phyloP scores from a whole-genome alignment of 2,888 invertebrate genomes.

The Perizoma affinitatum region DNA sequence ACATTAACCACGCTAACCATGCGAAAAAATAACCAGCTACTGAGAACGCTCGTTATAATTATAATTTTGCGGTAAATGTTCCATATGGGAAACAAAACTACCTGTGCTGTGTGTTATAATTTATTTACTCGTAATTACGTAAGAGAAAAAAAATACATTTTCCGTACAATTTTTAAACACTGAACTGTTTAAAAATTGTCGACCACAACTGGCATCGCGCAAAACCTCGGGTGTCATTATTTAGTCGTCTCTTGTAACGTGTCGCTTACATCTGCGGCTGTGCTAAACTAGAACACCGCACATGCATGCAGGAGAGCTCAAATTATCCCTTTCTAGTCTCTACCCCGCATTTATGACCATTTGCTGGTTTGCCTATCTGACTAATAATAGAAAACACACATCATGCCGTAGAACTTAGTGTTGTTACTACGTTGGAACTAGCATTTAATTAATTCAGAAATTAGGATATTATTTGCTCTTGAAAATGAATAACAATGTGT shows the following conservation, averaged over 20 bases:
- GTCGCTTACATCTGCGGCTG: constrained; percentile 53
- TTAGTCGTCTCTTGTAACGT: constrained; percentile 54
- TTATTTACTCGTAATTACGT: constrained; percentile 24
- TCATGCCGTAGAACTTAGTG: constrained; percentile 10
- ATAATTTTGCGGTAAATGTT: constrained; percentile 5
- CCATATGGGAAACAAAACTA: constrained; percentile 18
- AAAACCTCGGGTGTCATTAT: constrained; percentile 50
- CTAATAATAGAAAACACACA: constrained; percentile 15
- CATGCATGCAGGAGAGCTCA: constrained; percentile 22
- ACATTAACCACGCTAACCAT: too few species aligned
- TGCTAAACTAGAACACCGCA: constrained; percentile 43
- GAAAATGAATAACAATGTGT: constrained; percentile 1
- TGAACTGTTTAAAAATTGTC: constrained; percentile 41
- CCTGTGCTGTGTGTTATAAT: background rate
- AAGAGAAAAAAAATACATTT: constrained; percentile 38
- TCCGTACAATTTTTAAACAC: constrained; percentile 40
- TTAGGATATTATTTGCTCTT: constrained; percentile 9
- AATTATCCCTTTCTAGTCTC: constrained; percentile 22
- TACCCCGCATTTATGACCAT: constrained; percentile 12
- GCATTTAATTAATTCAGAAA: constrained; percentile 6
- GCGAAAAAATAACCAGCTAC: too few species aligned
- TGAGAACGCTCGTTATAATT: constrained; percentile 3
- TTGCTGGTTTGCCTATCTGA: constrained; percentile 16
- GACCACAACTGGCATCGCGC: constrained; percentile 44
- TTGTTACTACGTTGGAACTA: background rate